Base-by-base conservation (phyloP, 2,797 vertebrate species). In the Enteromius mattozi region DNA sequence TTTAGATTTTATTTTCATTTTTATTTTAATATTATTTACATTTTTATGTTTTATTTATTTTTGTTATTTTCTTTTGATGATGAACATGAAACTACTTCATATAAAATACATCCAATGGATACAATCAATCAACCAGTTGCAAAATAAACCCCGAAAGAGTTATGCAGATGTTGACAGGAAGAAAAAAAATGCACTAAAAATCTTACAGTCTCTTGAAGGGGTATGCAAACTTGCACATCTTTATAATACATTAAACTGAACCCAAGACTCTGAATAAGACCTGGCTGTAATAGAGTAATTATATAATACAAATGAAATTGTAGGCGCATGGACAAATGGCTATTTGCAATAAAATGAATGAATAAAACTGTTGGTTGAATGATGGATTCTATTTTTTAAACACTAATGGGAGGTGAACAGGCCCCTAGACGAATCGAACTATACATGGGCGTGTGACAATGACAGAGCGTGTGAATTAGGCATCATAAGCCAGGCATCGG, bases 401-500 rank as follows among this genome's bases (percentile, higher is more conserved):
- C 68, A 68, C 85, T 85, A 83, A 88, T 83, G 78, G 84, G 77
- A 30, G 45, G 72, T 56, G 83, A 59, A 76, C 66, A 59, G 63
- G 77, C 72, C 51, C 59, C 66, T 35, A 70, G 45, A 80, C 27
- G 61, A 51, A 72, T 78, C 27, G 78, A 72, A 69, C 63, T 86
- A 83, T 42, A 49, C 71, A 74, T n/a, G 66, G 54, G 80, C 16
- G 10, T 54, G 77, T 85, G 88, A 87, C 88, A 86, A 68, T 89
- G 88, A 88, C 81, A 70, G 59, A 88, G 83, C 75, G 42, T 63
- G 80, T 78, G 88, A 85, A 86, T 89, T 86, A 88, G 61, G 79
- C 75, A 69, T 37, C 72, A 70, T 61, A 74, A 82, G 49, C 69
- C 35, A 30, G 81, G n/a, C 49, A 71, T 61, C 40, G 35, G 33